Evolutionary conservation across 2,888 invertebrate genomes (phyloP).

Genomic region (Eubasilissa splendida): DNA sequence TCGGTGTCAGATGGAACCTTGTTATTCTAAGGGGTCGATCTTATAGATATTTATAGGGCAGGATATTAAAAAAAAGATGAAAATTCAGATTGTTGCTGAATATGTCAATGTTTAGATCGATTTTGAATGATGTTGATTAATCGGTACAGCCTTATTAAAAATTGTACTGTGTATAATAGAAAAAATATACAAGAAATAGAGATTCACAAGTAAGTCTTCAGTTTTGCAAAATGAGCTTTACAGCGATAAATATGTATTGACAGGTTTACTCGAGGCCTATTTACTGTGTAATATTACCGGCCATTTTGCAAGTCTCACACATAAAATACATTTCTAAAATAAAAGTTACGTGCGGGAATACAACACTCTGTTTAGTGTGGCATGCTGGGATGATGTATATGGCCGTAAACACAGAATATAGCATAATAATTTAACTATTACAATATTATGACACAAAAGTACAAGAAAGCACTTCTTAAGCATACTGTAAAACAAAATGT

Average conservation of each 20-base stretch:
- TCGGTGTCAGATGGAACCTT: too few relatives aligned
- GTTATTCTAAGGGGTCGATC: too few relatives aligned
- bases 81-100: too few relatives aligned
- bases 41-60: too few relatives aligned
- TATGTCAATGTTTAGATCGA: too few relatives aligned
- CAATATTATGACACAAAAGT: slow-evolving; percentile 27
- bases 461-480: slow-evolving; percentile 39
- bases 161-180: not conserved
- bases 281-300: not conserved
- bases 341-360: slow-evolving; percentile 31
- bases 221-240: slow-evolving; percentile 29
- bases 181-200: not conserved
- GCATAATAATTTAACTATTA: not conserved
- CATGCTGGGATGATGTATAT: slow-evolving; percentile 30
- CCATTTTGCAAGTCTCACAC: slow-evolving; percentile 16
- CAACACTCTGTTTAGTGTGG: slow-evolving; percentile 27
- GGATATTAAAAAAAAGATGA: too few relatives aligned
- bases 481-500: slow-evolving; percentile 30
- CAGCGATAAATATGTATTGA: slow-evolving; percentile 4
- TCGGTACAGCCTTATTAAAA: too few relatives aligned
- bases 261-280: not conserved
- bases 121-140: too few relatives aligned
- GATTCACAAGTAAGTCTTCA: not conserved
- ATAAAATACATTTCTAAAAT: slow-evolving; percentile 37
- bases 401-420: slow-evolving; percentile 22